These are phyloP conservation scores for Anarhynchus alexandrinus DNA, from an alignment of 2,113 vertebrate genomes.

Conservation along the genomic window DNA sequence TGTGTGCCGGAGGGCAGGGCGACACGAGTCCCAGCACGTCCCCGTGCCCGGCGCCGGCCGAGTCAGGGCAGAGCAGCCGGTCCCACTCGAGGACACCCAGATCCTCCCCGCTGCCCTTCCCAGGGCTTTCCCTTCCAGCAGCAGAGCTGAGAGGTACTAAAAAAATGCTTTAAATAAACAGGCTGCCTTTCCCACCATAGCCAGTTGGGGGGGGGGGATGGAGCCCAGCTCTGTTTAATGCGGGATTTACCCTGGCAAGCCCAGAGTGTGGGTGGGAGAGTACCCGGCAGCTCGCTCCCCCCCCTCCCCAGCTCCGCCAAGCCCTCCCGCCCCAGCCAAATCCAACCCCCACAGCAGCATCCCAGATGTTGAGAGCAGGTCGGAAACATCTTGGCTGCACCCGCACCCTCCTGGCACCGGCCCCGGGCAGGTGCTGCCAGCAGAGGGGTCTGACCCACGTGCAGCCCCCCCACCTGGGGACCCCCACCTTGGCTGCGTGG, in stretches of 20 bases:
- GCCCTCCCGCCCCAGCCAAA: not conserved
- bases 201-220: not conserved
- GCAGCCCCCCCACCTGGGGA: not conserved
- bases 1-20: not conserved
- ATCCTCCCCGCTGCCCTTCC: not conserved
- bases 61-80: not conserved
- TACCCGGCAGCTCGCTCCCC: fast-evolving
- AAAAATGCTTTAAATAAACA: not conserved
- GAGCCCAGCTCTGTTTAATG: not conserved
- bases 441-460: not conserved
- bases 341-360: not conserved
- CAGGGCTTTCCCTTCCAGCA: not conserved
- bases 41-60: fast-evolving
- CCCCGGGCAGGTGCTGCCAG: not conserved
- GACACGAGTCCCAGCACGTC: not conserved
- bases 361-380: not conserved
- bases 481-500: fast-evolving
- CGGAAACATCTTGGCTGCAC: not conserved
- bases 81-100: fast-evolving
- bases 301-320: fast-evolving
- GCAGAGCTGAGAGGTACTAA: not conserved
- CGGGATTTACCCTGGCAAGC: not conserved
- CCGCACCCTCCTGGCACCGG: not conserved
- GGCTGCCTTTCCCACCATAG: not conserved
- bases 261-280: fast-evolving